Evolutionary conservation across 2,888 invertebrate species (phyloP).

Genomic region (Myopa testacea): DNA sequence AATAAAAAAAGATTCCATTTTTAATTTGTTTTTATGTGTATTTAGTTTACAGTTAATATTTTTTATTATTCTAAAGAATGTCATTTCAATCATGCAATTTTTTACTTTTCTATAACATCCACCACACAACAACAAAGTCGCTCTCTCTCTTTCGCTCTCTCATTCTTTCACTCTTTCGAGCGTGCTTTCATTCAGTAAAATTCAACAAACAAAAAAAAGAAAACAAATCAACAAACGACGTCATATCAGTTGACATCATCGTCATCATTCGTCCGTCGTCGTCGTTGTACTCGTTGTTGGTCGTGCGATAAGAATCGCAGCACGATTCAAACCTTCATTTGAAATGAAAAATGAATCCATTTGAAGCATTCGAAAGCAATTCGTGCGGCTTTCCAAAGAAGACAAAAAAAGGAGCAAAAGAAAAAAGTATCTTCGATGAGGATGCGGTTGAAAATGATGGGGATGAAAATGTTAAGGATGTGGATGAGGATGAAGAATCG

Average conservation of each 20-base stretch:
- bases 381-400: constrained; percentile 4
- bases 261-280: constrained; percentile 8
- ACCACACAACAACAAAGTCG: background rate
- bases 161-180: no score
- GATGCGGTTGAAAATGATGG: background rate
- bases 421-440: background rate
- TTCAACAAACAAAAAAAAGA: no score
- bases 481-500: background rate
- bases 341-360: constrained; percentile 36
- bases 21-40: no score
- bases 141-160: background rate
- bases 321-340: constrained; percentile 33
- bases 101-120: background rate
- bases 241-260: constrained; percentile 23
- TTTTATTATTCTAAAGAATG: background rate
- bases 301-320: constrained; percentile 33
- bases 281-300: background rate
- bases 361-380: constrained; percentile 9
- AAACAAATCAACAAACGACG: no score
- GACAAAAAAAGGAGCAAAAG: background rate
- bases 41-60: no score
- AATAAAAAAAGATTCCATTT: no score
- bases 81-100: background rate
- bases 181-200: no score
- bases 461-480: background rate